phyloP scores from a whole-genome alignment of 1,140 invertebrate genomes.

The Trichogramma pretiosum region DNA sequence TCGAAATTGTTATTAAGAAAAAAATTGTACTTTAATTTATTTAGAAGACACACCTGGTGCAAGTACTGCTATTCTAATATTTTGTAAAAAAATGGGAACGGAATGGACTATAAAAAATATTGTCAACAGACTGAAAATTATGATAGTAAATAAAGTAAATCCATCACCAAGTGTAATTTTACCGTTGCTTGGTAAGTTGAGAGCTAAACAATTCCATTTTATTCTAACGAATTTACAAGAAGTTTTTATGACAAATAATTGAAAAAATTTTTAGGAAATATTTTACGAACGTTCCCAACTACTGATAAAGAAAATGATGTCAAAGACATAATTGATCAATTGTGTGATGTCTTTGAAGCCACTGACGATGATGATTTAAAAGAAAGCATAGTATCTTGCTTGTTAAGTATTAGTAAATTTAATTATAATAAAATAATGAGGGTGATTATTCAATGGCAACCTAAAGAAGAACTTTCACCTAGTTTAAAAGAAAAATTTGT shows the following conservation, averaged over 20 bases:
- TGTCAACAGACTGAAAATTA: constrained; percentile 27
- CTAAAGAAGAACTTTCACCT: constrained; percentile 19
- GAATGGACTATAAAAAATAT: constrained; percentile 33
- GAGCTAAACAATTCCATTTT: constrained; percentile 2
- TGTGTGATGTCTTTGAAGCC: constrained; percentile 30
- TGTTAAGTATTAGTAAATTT: constrained; percentile 28
- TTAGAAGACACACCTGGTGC: constrained; percentile 18
- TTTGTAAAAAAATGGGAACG: constrained; percentile 31
- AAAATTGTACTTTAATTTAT: constrained; percentile 16
- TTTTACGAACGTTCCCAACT: constrained; percentile 29
- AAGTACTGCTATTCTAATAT: constrained; percentile 28
- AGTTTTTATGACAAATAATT: no score
- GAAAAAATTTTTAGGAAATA: constrained; percentile 30
- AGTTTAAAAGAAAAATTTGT: constrained; percentile 24
- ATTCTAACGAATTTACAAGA: constrained; percentile 1
- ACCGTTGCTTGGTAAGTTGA: constrained; percentile 29
- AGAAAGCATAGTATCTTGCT: constrained; percentile 32
- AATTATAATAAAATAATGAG: constrained; percentile 21
- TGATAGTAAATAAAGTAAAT: constrained; percentile 29
- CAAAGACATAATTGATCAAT: constrained; percentile 26
- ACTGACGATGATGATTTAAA: constrained; percentile 24
- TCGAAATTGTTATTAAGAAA: no score
- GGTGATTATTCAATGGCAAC: constrained; percentile 30
- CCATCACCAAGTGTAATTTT: constrained; percentile 26
- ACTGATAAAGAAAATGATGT: constrained; percentile 22